These are phyloP conservation scores for Antigone vipio DNA, from an alignment of 2,113 vertebrate species.

Conservation along the genomic window DNA sequence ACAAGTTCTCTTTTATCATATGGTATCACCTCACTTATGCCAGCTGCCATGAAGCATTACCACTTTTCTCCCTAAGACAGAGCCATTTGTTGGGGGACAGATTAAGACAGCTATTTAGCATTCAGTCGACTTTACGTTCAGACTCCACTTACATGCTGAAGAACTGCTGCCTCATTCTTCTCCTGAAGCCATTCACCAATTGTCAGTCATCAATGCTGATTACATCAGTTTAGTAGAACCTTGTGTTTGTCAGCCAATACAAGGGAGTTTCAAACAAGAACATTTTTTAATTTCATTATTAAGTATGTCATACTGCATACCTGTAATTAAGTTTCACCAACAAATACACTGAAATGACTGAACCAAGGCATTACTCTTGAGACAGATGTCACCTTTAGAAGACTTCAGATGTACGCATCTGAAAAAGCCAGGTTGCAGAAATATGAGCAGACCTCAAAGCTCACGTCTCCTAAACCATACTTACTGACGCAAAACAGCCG, in stretches of 20 bases:
- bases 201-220: neutral
- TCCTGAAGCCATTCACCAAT: neutral
- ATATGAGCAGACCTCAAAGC: conserved; percentile 62
- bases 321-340: conserved; percentile 79
- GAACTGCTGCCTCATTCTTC: neutral
- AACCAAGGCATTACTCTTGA: conserved; percentile 48
- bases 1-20: neutral
- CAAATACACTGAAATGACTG: conserved; percentile 69
- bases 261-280: conserved; percentile 73
- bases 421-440: conserved; percentile 66
- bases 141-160: neutral
- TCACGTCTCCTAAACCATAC: conserved; percentile 61
- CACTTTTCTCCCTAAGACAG: neutral
- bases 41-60: neutral
- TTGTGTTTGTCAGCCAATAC: conserved; percentile 16
- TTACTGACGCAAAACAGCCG: conserved; percentile 63
- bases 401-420: conserved; percentile 53
- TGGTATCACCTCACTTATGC: neutral
- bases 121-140: neutral
- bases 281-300: conserved; percentile 46
- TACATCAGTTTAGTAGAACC: neutral
- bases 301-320: conserved; percentile 74
- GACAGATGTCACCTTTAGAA: conserved; percentile 46
- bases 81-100: neutral
- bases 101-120: neutral